A percentile compares a stretch with the other conserved stretches of the same genome.
Conservation (phyloP, 2,797 vertebrate genomes). For the Platyrinchus mystaceus region DNA sequence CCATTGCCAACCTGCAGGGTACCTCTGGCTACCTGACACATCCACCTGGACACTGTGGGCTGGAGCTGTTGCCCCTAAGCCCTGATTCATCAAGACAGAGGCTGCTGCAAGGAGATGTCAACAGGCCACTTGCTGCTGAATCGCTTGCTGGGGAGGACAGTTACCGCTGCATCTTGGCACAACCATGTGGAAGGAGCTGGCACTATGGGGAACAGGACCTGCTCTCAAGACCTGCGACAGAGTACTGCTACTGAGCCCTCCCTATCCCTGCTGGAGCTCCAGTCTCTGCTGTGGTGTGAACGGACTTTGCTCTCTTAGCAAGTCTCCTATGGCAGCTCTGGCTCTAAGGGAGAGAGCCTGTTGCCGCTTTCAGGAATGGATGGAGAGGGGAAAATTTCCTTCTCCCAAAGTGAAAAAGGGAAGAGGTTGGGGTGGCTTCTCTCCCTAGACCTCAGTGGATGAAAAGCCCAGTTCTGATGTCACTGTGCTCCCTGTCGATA, state of each 20-base stretch:
- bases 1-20: constrained; percentile 6
- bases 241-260: not conserved
- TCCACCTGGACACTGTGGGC: constrained; percentile 31
- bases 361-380: not conserved
- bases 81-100: not conserved
- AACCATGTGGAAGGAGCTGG: not conserved
- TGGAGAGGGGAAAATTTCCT: not conserved
- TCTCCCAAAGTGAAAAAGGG: not conserved
- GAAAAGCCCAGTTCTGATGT: not conserved
- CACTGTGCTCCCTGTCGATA: constrained; percentile 9
- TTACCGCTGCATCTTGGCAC: not conserved
- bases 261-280: not conserved
- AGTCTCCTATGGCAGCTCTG: not conserved
- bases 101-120: constrained; percentile 28
- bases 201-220: not conserved
- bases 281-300: not conserved
- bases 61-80: constrained; percentile 39
- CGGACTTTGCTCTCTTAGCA: not conserved
- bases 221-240: not conserved
- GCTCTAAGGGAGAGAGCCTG: not conserved
- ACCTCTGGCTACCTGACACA: constrained; percentile 30
- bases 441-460: not conserved
- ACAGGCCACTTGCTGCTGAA: not conserved
- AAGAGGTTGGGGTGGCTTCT: not conserved
- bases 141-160: constrained; percentile 19